Percentiles rank a stretch among this genome's conserved stretches.
These are phyloP conservation scores for Orius insidiosus DNA, from an alignment of 1,140 invertebrate genomes.

Conservation along the genomic window DNA sequence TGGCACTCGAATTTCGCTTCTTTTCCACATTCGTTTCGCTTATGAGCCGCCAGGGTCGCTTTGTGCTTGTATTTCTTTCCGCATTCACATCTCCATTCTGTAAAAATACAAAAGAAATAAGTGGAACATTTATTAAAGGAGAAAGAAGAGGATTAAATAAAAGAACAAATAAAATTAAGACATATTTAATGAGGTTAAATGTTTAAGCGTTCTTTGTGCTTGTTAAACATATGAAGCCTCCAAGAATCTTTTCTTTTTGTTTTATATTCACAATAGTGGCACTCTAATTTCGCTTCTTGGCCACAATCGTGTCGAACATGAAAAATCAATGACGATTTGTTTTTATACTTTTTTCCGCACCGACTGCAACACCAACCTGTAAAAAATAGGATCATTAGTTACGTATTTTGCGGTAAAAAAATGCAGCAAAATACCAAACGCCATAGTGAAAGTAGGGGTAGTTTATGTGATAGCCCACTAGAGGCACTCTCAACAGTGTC, in stretches of 20 bases:
- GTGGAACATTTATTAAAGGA: conserved; percentile 23
- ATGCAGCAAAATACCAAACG: too few relatives aligned
- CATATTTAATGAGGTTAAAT: conserved; percentile 11
- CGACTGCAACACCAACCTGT: conserved; percentile 28
- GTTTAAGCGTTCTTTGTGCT: too few relatives aligned
- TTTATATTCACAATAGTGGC: conserved; percentile 29
- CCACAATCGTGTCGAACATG: conserved; percentile 35
- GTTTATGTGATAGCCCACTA: too few relatives aligned
- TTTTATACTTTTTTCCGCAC: conserved; percentile 48
- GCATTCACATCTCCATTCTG: conserved; percentile 21
- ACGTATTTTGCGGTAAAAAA: too few relatives aligned
- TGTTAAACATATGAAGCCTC: conserved; percentile 12
- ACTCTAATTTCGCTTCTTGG: conserved; percentile 37
- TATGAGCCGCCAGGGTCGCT: conserved; percentile 25
- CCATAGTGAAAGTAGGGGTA: too few relatives aligned
- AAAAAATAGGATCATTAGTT: too few relatives aligned
- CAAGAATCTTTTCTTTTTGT: conserved; percentile 50
- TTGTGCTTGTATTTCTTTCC: conserved; percentile 24
- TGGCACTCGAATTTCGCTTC: conserved; percentile 24
- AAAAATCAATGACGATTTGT: conserved; percentile 29
- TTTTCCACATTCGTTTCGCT: conserved; percentile 29
- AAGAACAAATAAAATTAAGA: conserved; percentile 15
- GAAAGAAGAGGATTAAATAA: conserved; percentile 23
- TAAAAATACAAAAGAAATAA: neutral
- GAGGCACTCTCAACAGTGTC: too few relatives aligned